Percentiles rank a stretch among this genome's conserved stretches.
phyloP scores from a whole-genome alignment of 2,888 invertebrate species.

The Melinaea marsaeus region DNA sequence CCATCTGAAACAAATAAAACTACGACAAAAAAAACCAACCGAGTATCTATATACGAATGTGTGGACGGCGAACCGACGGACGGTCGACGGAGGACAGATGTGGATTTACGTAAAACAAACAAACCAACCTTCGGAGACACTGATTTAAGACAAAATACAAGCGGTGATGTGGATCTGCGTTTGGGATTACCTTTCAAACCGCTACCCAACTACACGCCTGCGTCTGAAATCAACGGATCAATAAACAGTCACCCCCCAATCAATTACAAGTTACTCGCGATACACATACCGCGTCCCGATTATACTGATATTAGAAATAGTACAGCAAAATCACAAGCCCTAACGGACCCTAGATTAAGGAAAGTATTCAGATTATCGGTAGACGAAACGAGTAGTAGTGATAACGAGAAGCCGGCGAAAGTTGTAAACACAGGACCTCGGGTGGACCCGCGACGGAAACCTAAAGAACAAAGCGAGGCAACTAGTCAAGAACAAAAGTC shows the following conservation, averaged over 20 bases:
- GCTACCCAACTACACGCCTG: slow-evolving; percentile 88
- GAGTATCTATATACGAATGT: slow-evolving; percentile 80
- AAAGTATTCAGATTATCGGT: slow-evolving; percentile 85
- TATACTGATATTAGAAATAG: slow-evolving; percentile 85
- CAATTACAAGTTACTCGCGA: slow-evolving; percentile 77
- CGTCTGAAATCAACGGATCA: slow-evolving; percentile 91
- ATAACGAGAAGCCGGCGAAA: slow-evolving; percentile 72
- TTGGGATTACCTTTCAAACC: slow-evolving; percentile 87
- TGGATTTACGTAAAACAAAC: slow-evolving; percentile 74
- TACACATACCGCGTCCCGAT: slow-evolving; percentile 85
- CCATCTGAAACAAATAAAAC: slow-evolving; percentile 44
- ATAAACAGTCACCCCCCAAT: slow-evolving; percentile 87
- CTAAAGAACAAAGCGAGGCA: slow-evolving; percentile 54
- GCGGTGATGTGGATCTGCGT: slow-evolving; percentile 86
- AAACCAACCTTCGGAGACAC: slow-evolving; percentile 80
- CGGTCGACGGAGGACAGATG: slow-evolving; percentile 68
- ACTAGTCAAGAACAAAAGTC: slow-evolving; percentile 52
- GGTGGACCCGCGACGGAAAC: slow-evolving; percentile 69
- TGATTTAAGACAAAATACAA: slow-evolving; percentile 77
- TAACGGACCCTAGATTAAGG: slow-evolving; percentile 85
- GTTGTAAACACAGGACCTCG: slow-evolving; percentile 58
- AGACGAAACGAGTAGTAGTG: slow-evolving; percentile 80
- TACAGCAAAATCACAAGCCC: slow-evolving; percentile 83
- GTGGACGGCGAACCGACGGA: slow-evolving; percentile 75
- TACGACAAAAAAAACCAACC: slow-evolving; percentile 51